These are phyloP conservation scores for Hemibagrus wyckioides DNA, from an alignment of 2,113 vertebrate species.

Conservation along the genomic window DNA sequence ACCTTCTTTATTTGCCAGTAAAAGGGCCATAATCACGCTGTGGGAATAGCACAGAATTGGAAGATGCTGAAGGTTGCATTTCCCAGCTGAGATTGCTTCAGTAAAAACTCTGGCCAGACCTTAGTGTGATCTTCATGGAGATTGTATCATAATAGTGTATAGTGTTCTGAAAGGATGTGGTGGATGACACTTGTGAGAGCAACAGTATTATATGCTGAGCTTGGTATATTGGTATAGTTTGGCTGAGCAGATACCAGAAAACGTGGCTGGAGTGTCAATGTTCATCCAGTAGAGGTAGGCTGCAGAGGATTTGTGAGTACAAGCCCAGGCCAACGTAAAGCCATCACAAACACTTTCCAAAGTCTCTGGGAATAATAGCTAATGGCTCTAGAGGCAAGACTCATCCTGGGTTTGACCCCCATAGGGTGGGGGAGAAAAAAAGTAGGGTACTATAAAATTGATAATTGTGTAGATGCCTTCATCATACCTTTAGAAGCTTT, in stretches of 20 bases:
- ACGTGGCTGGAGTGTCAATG: not conserved
- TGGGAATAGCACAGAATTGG: not conserved
- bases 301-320: not conserved
- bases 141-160: not conserved
- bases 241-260: not conserved
- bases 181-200: not conserved
- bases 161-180: not conserved
- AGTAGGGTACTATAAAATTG: not conserved
- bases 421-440: not conserved
- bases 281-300: not conserved
- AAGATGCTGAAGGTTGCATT: not conserved
- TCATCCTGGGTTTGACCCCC: not conserved
- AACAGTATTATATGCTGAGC: not conserved
- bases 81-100: not conserved
- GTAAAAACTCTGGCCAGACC: not conserved
- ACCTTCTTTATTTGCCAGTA: not conserved
- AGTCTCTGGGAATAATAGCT: not conserved
- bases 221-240: too few species aligned
- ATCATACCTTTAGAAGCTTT: not conserved
- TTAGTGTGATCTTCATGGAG: not conserved
- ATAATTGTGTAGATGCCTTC: not conserved
- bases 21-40: not conserved
- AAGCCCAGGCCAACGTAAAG: not conserved
- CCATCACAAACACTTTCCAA: not conserved
- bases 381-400: not conserved